phyloP scores from a whole-genome alignment of 2,797 vertebrate genomes.

The Uromys caudimaculatus region DNA sequence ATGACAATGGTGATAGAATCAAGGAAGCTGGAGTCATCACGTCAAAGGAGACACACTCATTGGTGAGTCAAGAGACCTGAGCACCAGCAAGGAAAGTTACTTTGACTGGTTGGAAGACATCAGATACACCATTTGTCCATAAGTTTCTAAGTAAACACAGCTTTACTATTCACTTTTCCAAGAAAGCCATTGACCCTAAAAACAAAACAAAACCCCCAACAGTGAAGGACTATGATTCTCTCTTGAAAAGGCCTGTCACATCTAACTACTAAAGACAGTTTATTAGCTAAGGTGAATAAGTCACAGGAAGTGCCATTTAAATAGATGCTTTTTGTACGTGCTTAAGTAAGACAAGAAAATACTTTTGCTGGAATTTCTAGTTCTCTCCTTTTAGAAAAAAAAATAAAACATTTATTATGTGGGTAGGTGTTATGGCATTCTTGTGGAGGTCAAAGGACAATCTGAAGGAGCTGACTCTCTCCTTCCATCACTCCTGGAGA shows the following conservation, averaged over 20 bases:
- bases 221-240: neutral
- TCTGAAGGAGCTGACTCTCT: neutral
- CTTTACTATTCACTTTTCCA: neutral
- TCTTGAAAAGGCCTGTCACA: neutral
- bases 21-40: neutral
- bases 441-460: neutral
- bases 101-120: neutral
- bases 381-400: neutral
- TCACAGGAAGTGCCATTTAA: neutral
- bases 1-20: neutral
- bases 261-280: neutral
- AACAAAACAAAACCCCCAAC: neutral
- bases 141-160: neutral
- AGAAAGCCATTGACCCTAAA: neutral
- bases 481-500: neutral
- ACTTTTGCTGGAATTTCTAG: neutral
- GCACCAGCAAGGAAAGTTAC: neutral
- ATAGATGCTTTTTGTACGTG: neutral
- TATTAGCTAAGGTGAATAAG: neutral
- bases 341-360: neutral
- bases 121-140: neutral
- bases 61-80: neutral
- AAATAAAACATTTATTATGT: neutral
- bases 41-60: neutral
- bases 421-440: neutral